phyloP scores from a whole-genome alignment of 64 coral and sea anemone genomes.

The Pachyseris speciosa region DNA sequence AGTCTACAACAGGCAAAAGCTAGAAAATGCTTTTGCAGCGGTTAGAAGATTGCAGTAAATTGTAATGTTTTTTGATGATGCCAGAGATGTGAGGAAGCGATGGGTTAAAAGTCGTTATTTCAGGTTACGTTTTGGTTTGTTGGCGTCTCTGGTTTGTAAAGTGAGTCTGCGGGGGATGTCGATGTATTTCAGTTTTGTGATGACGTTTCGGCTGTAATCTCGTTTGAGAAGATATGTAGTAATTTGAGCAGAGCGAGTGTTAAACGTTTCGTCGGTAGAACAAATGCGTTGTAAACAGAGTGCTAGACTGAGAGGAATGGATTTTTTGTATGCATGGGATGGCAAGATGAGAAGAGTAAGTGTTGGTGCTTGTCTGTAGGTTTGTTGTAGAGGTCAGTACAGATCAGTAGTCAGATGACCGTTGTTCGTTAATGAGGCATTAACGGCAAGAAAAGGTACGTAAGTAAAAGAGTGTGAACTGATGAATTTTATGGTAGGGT shows the following conservation, averaged over 20 bases:
- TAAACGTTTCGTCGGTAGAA: no score
- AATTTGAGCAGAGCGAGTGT: no score
- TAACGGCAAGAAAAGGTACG: constrained; percentile 36
- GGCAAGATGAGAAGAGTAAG: constrained; percentile 9
- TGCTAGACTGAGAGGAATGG: no score
- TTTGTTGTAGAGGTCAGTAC: constrained; percentile 36
- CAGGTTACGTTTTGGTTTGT: not conserved
- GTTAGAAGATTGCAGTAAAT: constrained; percentile 3
- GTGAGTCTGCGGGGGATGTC: not conserved
- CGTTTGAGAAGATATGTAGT: no score
- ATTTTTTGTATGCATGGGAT: no score
- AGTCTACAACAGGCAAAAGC: constrained; percentile 14
- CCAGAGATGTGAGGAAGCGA: not conserved
- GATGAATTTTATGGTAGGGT: no score
- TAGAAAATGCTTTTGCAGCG: constrained; percentile 11
- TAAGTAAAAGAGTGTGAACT: no score
- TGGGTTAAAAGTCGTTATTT: constrained; percentile 22
- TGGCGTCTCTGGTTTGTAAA: not conserved
- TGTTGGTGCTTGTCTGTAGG: not conserved
- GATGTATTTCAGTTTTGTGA: not conserved
- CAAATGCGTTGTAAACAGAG: no score
- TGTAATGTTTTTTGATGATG: constrained; percentile 18
- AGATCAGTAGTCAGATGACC: not conserved
- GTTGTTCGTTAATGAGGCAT: not conserved
- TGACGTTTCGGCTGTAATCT: constrained; percentile 1